A percentile compares a stretch with the other conserved stretches of the same genome.
These are phyloP conservation scores for Pogoniulus pusillus DNA, from an alignment of 2,797 vertebrate genomes.

Conservation along the genomic window DNA sequence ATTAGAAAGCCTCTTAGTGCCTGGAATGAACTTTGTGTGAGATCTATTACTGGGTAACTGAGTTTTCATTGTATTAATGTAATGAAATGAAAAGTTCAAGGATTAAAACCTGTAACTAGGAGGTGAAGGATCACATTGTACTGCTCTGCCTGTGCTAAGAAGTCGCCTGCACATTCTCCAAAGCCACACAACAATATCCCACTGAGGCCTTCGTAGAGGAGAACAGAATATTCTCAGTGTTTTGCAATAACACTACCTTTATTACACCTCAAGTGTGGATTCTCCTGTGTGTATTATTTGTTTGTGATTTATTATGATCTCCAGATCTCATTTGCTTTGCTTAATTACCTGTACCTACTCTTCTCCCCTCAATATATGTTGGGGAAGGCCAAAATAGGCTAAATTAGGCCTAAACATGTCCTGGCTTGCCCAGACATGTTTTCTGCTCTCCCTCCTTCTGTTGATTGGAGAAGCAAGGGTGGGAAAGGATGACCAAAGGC, in stretches of 20 bases:
- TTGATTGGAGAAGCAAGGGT: too few species aligned
- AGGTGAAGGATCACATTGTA: neutral
- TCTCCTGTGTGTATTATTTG: neutral
- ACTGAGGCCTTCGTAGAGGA: neutral
- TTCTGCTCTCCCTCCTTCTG: too few species aligned
- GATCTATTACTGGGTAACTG: neutral
- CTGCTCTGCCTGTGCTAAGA: neutral
- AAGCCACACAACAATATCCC: neutral
- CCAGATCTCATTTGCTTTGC: neutral
- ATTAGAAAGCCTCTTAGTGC: neutral
- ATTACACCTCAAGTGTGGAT: neutral
- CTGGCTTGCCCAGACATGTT: too few species aligned
- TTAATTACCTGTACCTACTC: neutral
- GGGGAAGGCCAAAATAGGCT: too few species aligned
- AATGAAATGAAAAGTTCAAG: neutral
- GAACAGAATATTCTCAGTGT: neutral
- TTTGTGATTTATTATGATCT: neutral
- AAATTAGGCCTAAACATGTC: too few species aligned
- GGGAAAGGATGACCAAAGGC: too few species aligned
- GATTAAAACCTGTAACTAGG: neutral
- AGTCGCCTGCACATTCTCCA: neutral
- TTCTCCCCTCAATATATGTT: neutral
- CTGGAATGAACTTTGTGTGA: neutral
- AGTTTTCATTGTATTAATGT: neutral
- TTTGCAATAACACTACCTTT: neutral